phyloP scores from a whole-genome alignment of 1,140 invertebrate species.

The Panagrolaimus sp. region DNA sequence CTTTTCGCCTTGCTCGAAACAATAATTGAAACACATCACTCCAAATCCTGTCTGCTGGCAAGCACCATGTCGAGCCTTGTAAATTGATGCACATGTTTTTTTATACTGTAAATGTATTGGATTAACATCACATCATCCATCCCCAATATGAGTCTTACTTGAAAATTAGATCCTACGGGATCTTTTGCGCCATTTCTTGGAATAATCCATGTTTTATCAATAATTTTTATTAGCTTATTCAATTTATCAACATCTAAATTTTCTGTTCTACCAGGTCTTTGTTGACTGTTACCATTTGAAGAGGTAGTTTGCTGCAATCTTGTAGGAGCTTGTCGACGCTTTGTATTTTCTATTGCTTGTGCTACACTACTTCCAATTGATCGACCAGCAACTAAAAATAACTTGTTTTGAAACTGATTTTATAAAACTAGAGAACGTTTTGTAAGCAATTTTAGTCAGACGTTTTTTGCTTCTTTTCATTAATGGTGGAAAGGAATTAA shows the following conservation, averaged over 20 bases:
- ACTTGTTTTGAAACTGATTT: neutral
- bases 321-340: slow-evolving; percentile 26
- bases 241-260: slow-evolving; percentile 46
- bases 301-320: slow-evolving; percentile 14
- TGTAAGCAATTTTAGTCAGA: neutral
- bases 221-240: slow-evolving; percentile 46
- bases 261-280: slow-evolving; percentile 40
- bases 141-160: slow-evolving; percentile 24
- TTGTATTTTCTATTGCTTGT: slow-evolving; percentile 34
- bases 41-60: slow-evolving; percentile 54
- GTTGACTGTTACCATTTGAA: neutral
- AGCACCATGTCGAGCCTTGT: slow-evolving; percentile 52
- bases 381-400: slow-evolving; percentile 16
- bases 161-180: slow-evolving; percentile 56
- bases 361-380: slow-evolving; percentile 20
- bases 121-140: neutral
- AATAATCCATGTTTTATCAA: slow-evolving; percentile 53
- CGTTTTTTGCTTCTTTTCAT: too few species aligned
- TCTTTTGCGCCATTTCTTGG: slow-evolving; percentile 43
- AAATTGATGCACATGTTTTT: slow-evolving; percentile 56
- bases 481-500: too few species aligned
- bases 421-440: neutral
- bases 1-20: slow-evolving; percentile 51
- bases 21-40: slow-evolving; percentile 58
- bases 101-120: slow-evolving; percentile 44